phyloP scores from a whole-genome alignment of 2,888 invertebrate genomes.

The Vesta saturnalis region DNA sequence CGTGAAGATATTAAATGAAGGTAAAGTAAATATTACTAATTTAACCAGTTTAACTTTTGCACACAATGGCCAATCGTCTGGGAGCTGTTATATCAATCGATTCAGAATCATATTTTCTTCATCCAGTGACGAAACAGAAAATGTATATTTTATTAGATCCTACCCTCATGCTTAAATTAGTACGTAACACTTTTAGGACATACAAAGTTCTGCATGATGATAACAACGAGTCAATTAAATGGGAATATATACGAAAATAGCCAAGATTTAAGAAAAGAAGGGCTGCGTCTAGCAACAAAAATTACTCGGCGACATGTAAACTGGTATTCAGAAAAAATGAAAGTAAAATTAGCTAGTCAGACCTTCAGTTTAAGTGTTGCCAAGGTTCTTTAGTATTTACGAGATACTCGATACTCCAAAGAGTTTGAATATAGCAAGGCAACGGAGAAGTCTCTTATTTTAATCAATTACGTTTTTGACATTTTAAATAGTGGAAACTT shows the following conservation, averaged over 20 bases:
- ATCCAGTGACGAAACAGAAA: no score
- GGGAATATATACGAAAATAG: constrained; percentile 39
- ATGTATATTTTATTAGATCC: no score
- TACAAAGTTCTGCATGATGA: constrained; percentile 26
- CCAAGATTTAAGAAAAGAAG: constrained; percentile 43
- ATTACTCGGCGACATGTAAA: constrained; percentile 33
- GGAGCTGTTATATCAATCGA: no score
- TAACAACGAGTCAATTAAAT: constrained; percentile 32
- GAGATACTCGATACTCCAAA: constrained; percentile 19
- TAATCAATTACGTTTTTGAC: constrained; percentile 46
- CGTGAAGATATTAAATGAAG: no score
- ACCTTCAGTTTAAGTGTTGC: constrained; percentile 41
- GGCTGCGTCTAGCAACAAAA: constrained; percentile 43
- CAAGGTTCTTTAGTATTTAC: constrained; percentile 37
- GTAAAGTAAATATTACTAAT: no score
- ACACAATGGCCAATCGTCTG: no score
- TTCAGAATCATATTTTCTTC: no score
- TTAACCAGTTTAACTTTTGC: no score
- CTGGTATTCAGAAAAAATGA: no score
- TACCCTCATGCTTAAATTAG: constrained; percentile 46
- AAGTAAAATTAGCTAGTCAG: no score
- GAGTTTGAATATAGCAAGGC: constrained; percentile 35
- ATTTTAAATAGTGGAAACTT: constrained; percentile 42
- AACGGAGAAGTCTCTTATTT: constrained; percentile 41
- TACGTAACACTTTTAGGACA: constrained; percentile 39